Evolutionary conservation across 2,113 vertebrate genomes (phyloP), one percentile per base, ranked within the genome.

Genomic region (Colistium nudipinnis): DNA sequence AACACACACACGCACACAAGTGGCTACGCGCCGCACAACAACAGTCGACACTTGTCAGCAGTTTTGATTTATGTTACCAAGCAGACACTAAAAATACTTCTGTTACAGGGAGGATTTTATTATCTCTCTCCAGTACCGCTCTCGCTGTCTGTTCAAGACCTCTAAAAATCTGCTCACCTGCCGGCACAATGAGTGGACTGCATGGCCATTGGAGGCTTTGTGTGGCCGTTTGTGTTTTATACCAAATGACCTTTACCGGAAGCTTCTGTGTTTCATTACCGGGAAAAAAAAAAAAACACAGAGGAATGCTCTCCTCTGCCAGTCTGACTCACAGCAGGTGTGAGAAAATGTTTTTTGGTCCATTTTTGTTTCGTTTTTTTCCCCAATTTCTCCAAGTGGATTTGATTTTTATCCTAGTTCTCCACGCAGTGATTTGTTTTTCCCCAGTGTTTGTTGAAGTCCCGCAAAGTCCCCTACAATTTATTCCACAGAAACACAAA

Each of bases 261-360:
- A 10, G 38, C 9, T 36, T 2, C 20, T 54, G n/a, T 49, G 3
- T n/a, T n/a, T n/a, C n/a, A n/a, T n/a, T n/a, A n/a, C n/a, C n/a
- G n/a, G n/a, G n/a, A n/a, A n/a, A 36, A 13, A 36, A 36, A 36
- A 36, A 13, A 13, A 36, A 36, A 36, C 11, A 10, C 11, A 13
- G 10, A 36, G 3, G 35, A 38, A 14, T 14, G 91, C 92, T 39
- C 86, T 95, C 13, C 94, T 94, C 48, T 96, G 94, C 69, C 94
- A 94, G 24, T 43, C 35, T 51, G 41, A 36, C 47, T 39, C 62
- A 14, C 9, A 38, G 36, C 13, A 38, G 4, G 13, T 38, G 36
- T 38, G 7, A 38, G 36, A n/a, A n/a, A n/a, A n/a, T n/a, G 36
- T 38, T 38, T 31, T 38, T 14, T 38, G 36, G 7, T 12, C 13